Evolutionary conservation across 2,113 vertebrate genomes (phyloP).

Genomic region (Hemiscyllium ocellatum): DNA sequence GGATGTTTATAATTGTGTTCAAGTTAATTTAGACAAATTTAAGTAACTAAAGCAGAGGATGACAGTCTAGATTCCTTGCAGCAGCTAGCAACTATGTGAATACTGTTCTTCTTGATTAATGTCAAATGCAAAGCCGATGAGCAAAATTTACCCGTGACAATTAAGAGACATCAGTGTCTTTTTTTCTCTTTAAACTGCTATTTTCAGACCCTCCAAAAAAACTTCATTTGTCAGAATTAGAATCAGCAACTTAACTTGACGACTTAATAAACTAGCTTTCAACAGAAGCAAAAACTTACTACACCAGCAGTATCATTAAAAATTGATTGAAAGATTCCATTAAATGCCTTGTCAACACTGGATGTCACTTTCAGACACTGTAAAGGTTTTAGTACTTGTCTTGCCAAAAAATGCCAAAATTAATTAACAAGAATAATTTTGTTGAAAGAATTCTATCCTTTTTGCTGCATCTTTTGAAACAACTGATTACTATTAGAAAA

Average conservation of each 20-base stretch:
- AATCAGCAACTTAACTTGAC: slow-evolving; percentile 72
- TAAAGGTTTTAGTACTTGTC: neutral
- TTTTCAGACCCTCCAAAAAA: slow-evolving; percentile 69
- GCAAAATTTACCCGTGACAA: slow-evolving; percentile 77
- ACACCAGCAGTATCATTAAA: slow-evolving; percentile 67
- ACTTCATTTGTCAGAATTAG: slow-evolving; percentile 63
- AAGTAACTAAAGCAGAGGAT: slow-evolving; percentile 77
- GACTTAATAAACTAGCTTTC: slow-evolving; percentile 79
- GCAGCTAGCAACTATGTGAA: slow-evolving; percentile 76
- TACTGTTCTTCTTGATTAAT: slow-evolving; percentile 76
- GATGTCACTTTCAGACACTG: neutral
- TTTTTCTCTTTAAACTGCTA: slow-evolving; percentile 75
- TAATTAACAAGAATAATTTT: neutral
- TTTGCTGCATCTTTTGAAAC: slow-evolving; percentile 1
- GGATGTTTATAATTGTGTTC: slow-evolving; percentile 76
- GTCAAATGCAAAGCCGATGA: slow-evolving; percentile 73
- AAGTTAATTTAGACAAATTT: slow-evolving; percentile 79
- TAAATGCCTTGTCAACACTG: neutral
- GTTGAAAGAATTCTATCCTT: neutral
- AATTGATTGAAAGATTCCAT: slow-evolving; percentile 57
- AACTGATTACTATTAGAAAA: neutral
- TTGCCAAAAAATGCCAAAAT: neutral
- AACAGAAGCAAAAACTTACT: slow-evolving; percentile 74
- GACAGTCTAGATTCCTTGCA: slow-evolving; percentile 75
- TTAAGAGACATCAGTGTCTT: slow-evolving; percentile 73